phyloP scores from a whole-genome alignment of 92 coral and sea anemone genomes.

The Epizoanthus ramosus region DNA sequence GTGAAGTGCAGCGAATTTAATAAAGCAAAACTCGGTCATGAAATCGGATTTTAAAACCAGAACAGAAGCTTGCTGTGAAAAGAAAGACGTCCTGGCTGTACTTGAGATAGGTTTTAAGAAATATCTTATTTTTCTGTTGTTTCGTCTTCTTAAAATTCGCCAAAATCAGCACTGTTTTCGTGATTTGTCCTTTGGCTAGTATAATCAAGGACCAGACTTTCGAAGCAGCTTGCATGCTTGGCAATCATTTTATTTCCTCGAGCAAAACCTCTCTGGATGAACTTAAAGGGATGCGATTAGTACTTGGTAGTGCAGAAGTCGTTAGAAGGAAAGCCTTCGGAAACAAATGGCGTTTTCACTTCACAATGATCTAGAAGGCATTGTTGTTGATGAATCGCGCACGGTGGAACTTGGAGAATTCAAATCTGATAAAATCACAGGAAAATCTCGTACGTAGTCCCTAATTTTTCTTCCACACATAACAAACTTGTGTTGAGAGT shows the following conservation, averaged over 20 bases:
- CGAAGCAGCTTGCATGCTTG: too few species aligned
- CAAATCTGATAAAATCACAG: too few species aligned
- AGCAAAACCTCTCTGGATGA: background rate
- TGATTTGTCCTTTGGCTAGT: background rate
- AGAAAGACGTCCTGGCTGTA: background rate
- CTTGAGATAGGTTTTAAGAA: constrained; percentile 8
- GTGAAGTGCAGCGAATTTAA: background rate
- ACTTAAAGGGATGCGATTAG: constrained; percentile 20
- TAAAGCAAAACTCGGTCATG: too few species aligned
- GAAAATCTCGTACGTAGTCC: too few species aligned
- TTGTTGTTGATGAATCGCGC: background rate
- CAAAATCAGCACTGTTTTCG: too few species aligned
- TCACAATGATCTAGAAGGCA: constrained; percentile 4
- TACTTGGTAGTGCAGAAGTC: constrained; percentile 14
- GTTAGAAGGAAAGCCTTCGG: too few species aligned
- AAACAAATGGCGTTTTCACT: background rate
- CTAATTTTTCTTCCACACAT: too few species aligned
- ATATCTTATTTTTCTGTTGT: constrained; percentile 15
- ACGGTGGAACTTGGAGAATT: constrained; percentile 21
- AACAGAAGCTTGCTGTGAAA: constrained; percentile 23
- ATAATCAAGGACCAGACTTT: constrained; percentile 12
- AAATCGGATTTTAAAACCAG: constrained; percentile 19
- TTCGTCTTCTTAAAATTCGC: constrained; percentile 6
- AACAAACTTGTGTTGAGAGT: too few species aligned
- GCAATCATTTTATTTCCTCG: too few species aligned